Conservation (phyloP, 2,888 invertebrate species). For the Pyrgus malvae region DNA sequence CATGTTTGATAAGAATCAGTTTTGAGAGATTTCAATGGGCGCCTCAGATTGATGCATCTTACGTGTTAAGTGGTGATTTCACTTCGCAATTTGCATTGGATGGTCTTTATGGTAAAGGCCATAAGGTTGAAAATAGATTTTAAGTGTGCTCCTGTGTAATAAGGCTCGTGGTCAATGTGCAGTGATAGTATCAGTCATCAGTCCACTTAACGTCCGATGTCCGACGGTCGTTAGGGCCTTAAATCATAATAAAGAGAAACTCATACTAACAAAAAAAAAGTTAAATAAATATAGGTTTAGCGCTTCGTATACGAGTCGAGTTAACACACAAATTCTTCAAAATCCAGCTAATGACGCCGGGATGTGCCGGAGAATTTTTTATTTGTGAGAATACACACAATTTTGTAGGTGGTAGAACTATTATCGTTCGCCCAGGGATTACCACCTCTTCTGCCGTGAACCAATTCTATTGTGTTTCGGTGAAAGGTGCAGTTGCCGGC, state of each 20-base stretch:
- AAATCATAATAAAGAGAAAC: background rate
- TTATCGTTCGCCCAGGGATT: no score
- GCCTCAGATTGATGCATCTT: background rate
- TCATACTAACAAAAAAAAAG: no score
- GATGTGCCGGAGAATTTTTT: no score
- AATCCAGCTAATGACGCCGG: no score
- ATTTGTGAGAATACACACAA: no score
- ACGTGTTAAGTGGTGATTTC: background rate
- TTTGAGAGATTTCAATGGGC: background rate
- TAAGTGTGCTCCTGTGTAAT: background rate
- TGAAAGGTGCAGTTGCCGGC: no score
- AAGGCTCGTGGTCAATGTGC: background rate
- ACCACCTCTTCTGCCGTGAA: no score
- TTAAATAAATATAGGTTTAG: no score
- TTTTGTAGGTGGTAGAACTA: no score
- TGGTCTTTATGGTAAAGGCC: background rate
- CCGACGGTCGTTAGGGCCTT: background rate
- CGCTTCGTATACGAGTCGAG: no score
- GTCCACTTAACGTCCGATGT: slow-evolving; percentile 11
- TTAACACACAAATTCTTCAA: no score
- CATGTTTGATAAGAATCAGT: background rate
- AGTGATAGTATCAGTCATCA: slow-evolving; percentile 8
- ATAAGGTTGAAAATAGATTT: background rate
- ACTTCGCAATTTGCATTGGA: background rate
- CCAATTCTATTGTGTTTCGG: no score